Percentiles rank a stretch among this genome's conserved stretches.
These are phyloP conservation scores for Nasonovia ribisnigri DNA, from an alignment of 2,888 invertebrate species.

Conservation along the genomic window DNA sequence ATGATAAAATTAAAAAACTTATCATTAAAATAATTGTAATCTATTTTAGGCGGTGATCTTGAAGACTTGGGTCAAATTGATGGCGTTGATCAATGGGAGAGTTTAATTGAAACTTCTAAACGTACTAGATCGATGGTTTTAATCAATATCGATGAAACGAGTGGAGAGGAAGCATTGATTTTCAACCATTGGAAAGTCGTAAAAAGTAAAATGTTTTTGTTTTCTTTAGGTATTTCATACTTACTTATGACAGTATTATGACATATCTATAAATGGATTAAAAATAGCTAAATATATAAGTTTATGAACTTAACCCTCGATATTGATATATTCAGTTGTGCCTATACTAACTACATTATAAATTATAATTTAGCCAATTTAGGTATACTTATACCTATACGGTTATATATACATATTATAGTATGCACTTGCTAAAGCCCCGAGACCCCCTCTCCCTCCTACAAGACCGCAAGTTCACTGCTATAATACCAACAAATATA, in stretches of 20 bases:
- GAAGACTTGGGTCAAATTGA: slow-evolving; percentile 69
- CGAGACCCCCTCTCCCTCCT: too few relatives aligned
- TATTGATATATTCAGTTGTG: too few relatives aligned
- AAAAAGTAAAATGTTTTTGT: slow-evolving; percentile 70
- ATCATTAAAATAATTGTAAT: background rate
- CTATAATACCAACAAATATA: too few relatives aligned
- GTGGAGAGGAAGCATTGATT: slow-evolving; percentile 70
- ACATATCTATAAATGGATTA: background rate
- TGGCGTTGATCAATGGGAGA: slow-evolving; percentile 71
- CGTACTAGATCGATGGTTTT: slow-evolving; percentile 67
- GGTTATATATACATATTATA: too few relatives aligned
- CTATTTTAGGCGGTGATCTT: slow-evolving; percentile 69
- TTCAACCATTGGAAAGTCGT: slow-evolving; percentile 72
- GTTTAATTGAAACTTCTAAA: slow-evolving; percentile 67
- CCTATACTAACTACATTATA: too few relatives aligned
- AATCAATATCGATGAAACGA: slow-evolving; percentile 70
- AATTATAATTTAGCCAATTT: too few relatives aligned
- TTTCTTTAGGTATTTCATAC: background rate
- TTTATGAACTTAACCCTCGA: too few relatives aligned
- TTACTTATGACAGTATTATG: background rate
- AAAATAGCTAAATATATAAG: background rate
- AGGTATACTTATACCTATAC: too few relatives aligned
- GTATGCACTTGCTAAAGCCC: too few relatives aligned
- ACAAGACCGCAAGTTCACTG: too few relatives aligned
- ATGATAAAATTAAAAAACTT: background rate